Conservation (phyloP, 2,797 vertebrate genomes). For the Lateolabrax maculatus region DNA sequence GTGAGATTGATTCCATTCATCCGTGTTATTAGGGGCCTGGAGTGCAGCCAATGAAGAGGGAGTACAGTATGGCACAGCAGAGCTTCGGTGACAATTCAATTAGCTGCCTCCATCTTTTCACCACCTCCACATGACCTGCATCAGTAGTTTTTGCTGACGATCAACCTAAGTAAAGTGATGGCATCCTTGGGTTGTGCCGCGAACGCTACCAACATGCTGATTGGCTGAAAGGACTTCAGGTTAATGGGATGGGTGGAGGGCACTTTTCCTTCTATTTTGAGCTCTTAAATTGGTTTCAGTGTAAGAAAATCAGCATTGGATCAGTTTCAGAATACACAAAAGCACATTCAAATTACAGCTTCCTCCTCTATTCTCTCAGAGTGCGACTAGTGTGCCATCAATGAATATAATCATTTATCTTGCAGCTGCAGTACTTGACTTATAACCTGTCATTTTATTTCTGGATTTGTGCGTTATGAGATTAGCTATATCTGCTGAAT, state of each 20-base stretch:
- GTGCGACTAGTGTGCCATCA: slow-evolving; percentile 20
- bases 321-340: slow-evolving; percentile 60
- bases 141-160: slow-evolving; percentile 70
- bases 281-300: slow-evolving; percentile 42
- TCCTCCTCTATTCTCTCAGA: slow-evolving; percentile 26
- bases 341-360: slow-evolving; percentile 55
- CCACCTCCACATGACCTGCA: slow-evolving; percentile 74
- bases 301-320: slow-evolving; percentile 35
- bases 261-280: slow-evolving; percentile 29
- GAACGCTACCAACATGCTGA: slow-evolving; percentile 50
- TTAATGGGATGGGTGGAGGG: slow-evolving; percentile 51
- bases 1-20: slow-evolving; percentile 75
- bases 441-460: slow-evolving; percentile 58
- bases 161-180: slow-evolving; percentile 66
- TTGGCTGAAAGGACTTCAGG: slow-evolving; percentile 56
- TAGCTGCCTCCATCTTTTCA: slow-evolving; percentile 73
- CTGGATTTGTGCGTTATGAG: slow-evolving; percentile 33
- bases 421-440: slow-evolving; percentile 44
- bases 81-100: slow-evolving; percentile 82
- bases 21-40: slow-evolving; percentile 80
- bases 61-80: slow-evolving; percentile 58
- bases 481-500: slow-evolving; percentile 29
- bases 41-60: slow-evolving; percentile 72
- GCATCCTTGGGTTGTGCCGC: slow-evolving; percentile 62
- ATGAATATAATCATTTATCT: slow-evolving; percentile 51